These are phyloP conservation scores for Abramis brama DNA, from an alignment of 2,113 vertebrate genomes.

Conservation along the genomic window DNA sequence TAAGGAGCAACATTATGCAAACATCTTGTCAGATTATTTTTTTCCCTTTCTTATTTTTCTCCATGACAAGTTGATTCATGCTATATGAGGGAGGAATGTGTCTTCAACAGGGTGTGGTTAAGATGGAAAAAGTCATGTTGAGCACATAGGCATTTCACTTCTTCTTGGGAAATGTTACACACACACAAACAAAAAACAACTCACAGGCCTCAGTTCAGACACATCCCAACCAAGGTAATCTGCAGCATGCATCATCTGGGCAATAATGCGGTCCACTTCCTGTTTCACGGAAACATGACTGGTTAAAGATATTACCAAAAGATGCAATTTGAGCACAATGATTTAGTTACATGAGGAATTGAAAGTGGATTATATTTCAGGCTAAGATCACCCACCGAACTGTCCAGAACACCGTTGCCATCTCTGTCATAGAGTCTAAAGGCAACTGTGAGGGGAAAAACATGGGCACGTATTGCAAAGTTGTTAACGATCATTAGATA, in stretches of 20 bases:
- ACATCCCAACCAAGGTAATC: conserved; percentile 94
- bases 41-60: neutral
- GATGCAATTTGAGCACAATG: neutral
- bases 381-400: conserved; percentile 72
- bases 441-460: conserved; percentile 77
- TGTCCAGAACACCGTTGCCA: conserved; percentile 88
- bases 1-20: neutral
- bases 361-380: neutral
- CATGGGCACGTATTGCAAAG: neutral
- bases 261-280: conserved; percentile 93
- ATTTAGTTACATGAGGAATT: neutral
- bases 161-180: neutral
- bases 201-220: conserved; percentile 88
- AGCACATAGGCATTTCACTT: conserved; percentile 1
- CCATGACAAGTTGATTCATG: neutral
- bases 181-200: neutral
- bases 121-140: neutral
- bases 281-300: conserved; percentile 11
- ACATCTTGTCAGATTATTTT: neutral
- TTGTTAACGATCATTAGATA: neutral
- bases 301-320: conserved; percentile 15
- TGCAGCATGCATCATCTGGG: conserved; percentile 94
- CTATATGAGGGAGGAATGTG: neutral
- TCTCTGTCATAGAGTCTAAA: conserved; percentile 95
- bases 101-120: neutral